Evolutionary conservation across 2,888 invertebrate species (phyloP), one percentile per base, ranked within the genome.

Genomic region (Mimachlamys varia): DNA sequence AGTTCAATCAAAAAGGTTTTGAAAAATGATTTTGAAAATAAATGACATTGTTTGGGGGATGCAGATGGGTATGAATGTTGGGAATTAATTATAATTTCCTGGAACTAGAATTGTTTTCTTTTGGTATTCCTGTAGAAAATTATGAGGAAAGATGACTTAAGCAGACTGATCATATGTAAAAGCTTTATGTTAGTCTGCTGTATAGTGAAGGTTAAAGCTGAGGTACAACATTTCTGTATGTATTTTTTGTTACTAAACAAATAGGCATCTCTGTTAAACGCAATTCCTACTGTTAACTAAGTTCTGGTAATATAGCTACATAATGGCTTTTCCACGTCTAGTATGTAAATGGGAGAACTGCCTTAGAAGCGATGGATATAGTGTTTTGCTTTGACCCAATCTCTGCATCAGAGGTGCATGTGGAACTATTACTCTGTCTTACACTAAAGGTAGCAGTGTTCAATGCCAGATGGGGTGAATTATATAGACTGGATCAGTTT

Each of bases 401-500:
- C 76, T 76, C 22, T 76, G 76, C 76, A 76, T 76, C 76, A 76
- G 76, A 76, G 76, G 76, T 27, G 76, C 76, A 76, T 76, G 76
- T 76, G 76, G 76, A 27, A 76, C 76, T 76, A 76, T 76, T 76
- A 76, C 76, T 13, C 76, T 76, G 76, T 76, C 76, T 76, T 76
- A 76, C 76, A 76, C 27, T 12, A 76, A 76, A 76, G 76, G 76
- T 33, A 76, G 76, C 33, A 76, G 33, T 76, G 76, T 76, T 76
- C 76, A 76, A 76, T 76, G 76, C 76, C 76, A 76, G 76, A 76
- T 76, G 76, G 76, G 27, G 76, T 33, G 76, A 33, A 76, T 76
- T 76, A 76, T 76, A 76, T 76, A 76, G 76, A 76, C 27, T 33
- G 76, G 76, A 76, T 76, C 76, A 76, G 76, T 76, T 76, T 76